Conservation (phyloP, 2,113 vertebrate species). For the Corydoras sp. region DNA sequence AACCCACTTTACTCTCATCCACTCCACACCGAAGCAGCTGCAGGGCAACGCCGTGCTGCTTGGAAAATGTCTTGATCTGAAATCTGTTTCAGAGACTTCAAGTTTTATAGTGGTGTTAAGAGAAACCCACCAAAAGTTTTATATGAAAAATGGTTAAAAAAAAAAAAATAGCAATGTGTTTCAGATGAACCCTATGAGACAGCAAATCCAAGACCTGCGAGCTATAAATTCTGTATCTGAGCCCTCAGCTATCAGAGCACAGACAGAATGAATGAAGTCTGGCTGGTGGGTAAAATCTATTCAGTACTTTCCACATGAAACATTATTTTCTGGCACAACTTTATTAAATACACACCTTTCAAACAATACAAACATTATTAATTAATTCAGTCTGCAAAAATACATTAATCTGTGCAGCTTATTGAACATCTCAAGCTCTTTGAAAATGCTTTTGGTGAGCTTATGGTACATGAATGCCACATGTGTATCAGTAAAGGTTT, state of each 20-base stretch:
- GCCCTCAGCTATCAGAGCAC: neutral
- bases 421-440: too few species aligned
- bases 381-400: too few species aligned
- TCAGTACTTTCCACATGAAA: conserved; percentile 21
- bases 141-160: neutral
- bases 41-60: neutral
- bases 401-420: too few species aligned
- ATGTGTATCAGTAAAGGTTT: too few species aligned
- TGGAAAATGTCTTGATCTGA: neutral
- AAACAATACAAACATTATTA: neutral
- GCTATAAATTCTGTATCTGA: neutral
- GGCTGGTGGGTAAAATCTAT: conserved; percentile 5
- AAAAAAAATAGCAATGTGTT: neutral
- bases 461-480: too few species aligned
- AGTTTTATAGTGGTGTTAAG: neutral
- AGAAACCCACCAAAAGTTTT: neutral
- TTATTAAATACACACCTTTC: neutral
- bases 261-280: neutral
- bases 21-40: neutral
- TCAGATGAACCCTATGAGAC: neutral
- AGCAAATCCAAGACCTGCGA: neutral
- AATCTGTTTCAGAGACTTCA: neutral
- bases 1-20: neutral
- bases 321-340: neutral
- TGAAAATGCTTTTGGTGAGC: too few species aligned